These are phyloP conservation scores for Margaritifera margaritifera DNA, from an alignment of 2,888 invertebrate species.

Conservation along the genomic window DNA sequence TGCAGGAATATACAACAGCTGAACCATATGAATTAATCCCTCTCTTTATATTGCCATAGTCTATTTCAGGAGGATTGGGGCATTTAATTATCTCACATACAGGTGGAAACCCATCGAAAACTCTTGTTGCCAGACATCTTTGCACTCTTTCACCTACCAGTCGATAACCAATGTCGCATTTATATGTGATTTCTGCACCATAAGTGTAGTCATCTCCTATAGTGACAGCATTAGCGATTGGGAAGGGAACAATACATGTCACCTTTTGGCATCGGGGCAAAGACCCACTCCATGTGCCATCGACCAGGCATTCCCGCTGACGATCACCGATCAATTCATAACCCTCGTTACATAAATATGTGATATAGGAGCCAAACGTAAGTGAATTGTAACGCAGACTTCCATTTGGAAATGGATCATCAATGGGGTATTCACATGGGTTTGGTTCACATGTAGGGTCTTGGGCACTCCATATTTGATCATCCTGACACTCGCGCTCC, in stretches of 20 bases:
- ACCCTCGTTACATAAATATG: slow-evolving; percentile 52
- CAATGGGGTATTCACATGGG: slow-evolving; percentile 47
- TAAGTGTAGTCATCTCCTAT: slow-evolving; percentile 31
- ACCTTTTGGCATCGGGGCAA: slow-evolving; percentile 31
- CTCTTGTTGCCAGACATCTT: slow-evolving; percentile 43
- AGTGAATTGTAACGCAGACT: slow-evolving; percentile 22
- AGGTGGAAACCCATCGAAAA: slow-evolving; percentile 47
- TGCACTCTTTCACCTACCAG: slow-evolving; percentile 40
- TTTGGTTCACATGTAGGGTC: slow-evolving; percentile 56
- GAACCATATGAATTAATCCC: slow-evolving; percentile 20
- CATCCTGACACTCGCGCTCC: slow-evolving; percentile 78
- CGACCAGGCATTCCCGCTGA: slow-evolving; percentile 50
- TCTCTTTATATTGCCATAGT: slow-evolving; percentile 29
- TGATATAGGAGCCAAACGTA: slow-evolving; percentile 25
- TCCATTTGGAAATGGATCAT: slow-evolving; percentile 30
- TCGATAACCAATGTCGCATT: slow-evolving; percentile 51
- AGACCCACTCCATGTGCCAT: slow-evolving; percentile 52
- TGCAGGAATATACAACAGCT: slow-evolving; percentile 40
- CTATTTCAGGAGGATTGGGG: slow-evolving; percentile 22
- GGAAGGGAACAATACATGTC: slow-evolving; percentile 28
- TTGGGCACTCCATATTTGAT: slow-evolving; percentile 61
- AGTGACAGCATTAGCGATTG: slow-evolving; percentile 31
- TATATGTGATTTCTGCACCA: slow-evolving; percentile 39
- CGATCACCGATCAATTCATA: slow-evolving; percentile 51
- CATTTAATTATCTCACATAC: slow-evolving; percentile 48